phyloP scores from a whole-genome alignment of 1,140 invertebrate genomes.

The Nasonia vitripennis region DNA sequence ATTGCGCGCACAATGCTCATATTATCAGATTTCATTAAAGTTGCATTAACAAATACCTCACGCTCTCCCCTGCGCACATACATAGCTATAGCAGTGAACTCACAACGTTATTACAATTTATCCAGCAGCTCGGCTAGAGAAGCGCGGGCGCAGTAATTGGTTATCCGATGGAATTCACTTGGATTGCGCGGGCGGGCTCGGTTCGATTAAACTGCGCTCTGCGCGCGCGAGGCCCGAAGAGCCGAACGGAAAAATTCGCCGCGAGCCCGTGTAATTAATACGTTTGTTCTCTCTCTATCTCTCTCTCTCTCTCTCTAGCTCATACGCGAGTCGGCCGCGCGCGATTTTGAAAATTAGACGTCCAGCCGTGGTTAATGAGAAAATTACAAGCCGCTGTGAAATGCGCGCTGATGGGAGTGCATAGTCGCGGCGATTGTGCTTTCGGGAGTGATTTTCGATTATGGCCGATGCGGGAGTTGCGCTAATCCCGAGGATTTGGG shows the following conservation, averaged over 20 bases:
- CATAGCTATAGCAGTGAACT: no score
- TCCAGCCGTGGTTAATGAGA: not conserved
- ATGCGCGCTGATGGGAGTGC: not conserved
- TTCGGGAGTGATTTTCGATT: constrained; percentile 1
- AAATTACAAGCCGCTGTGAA: constrained; percentile 3
- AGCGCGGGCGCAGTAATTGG: constrained; percentile 23
- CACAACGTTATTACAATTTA: constrained; percentile 29
- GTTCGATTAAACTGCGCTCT: not conserved
- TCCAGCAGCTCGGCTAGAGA: not conserved
- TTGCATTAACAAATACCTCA: constrained; percentile 42
- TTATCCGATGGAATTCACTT: constrained; percentile 26
- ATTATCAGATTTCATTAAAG: constrained; percentile 53
- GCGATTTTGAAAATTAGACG: constrained; percentile 31
- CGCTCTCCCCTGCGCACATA: not conserved
- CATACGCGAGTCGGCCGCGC: no score
- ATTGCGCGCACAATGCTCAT: constrained; percentile 5
- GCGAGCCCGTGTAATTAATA: constrained; percentile 18
- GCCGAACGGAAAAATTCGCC: constrained; percentile 12
- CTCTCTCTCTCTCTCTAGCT: not conserved
- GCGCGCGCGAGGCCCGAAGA: not conserved
- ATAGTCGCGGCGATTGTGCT: not conserved
- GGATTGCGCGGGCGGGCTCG: not conserved
- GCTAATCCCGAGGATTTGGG: no score
- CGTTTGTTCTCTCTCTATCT: not conserved
- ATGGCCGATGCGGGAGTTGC: not conserved